These are phyloP conservation scores for Indicator maculatus DNA, from an alignment of 2,113 vertebrate species.

Conservation along the genomic window DNA sequence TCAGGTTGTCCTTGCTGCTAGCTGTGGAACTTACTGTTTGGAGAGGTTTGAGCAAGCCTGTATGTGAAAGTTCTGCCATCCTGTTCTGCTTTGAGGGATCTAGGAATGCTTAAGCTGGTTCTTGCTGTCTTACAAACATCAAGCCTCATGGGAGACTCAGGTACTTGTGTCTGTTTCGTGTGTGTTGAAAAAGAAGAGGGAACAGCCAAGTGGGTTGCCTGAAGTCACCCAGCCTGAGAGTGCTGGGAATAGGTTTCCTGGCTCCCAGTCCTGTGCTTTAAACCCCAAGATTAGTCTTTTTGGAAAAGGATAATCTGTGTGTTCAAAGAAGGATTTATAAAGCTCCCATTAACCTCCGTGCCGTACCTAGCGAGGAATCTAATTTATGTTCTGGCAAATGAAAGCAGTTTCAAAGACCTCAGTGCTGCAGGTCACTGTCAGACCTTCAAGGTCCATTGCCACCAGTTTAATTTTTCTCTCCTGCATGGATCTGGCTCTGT, in stretches of 20 bases:
- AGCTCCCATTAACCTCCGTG: slow-evolving; percentile 48
- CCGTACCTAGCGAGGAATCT: slow-evolving; percentile 54
- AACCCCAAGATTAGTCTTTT: slow-evolving; percentile 54
- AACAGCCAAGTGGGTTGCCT: not conserved
- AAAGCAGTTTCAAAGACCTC: slow-evolving; percentile 42
- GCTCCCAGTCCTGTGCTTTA: slow-evolving; percentile 43
- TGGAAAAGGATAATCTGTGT: slow-evolving; percentile 53
- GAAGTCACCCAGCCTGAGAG: slow-evolving; percentile 26
- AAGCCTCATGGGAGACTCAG: not conserved
- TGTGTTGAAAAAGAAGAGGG: not conserved
- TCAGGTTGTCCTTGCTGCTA: not conserved
- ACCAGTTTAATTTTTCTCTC: slow-evolving; percentile 66
- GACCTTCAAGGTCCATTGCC: slow-evolving; percentile 64
- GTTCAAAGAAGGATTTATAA: slow-evolving; percentile 62
- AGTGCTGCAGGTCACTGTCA: slow-evolving; percentile 58
- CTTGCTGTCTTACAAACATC: not conserved
- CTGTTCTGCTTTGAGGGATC: not conserved
- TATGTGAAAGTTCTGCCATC: not conserved
- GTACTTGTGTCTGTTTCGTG: slow-evolving; percentile 5
- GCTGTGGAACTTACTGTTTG: not conserved
- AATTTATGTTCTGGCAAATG: slow-evolving; percentile 68
- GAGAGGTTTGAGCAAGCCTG: not conserved
- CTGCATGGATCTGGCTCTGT: not conserved
- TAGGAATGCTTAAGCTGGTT: not conserved
- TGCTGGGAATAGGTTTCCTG: slow-evolving; percentile 34